Evolutionary conservation across 23 tunicate genomes (phyloP).

Genomic region (Trididemnum nubilum): DNA sequence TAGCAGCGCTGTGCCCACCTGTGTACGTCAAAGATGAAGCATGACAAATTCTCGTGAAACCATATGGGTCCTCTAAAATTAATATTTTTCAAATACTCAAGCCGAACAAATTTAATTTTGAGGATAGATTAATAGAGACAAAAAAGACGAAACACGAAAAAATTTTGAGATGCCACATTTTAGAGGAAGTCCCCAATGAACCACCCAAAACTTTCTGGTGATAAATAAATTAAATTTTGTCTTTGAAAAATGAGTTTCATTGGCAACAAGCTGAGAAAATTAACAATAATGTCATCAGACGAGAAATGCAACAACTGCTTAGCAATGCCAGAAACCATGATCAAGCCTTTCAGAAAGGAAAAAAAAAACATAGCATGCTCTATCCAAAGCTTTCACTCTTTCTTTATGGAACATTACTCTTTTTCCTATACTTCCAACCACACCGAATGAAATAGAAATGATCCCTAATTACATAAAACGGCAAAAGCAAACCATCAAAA

Average conservation of each 20-base stretch:
- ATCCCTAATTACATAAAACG: neutral
- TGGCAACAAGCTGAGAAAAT: neutral
- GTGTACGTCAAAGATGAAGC: too few species aligned
- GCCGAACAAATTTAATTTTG: too few species aligned
- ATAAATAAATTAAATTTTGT: too few species aligned
- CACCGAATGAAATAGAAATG: neutral
- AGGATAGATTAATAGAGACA: too few species aligned
- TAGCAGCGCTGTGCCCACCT: too few species aligned
- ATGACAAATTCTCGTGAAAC: too few species aligned
- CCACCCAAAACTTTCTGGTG: too few species aligned
- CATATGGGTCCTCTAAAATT: too few species aligned
- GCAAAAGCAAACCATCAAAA: neutral
- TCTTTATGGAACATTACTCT: neutral
- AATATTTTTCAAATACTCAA: too few species aligned
- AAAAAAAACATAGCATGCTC: neutral
- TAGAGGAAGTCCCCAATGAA: too few species aligned
- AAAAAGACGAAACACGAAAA: too few species aligned
- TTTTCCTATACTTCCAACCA: neutral
- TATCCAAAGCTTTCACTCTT: neutral
- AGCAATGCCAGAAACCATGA: neutral
- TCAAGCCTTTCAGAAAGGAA: neutral
- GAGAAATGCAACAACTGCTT: neutral
- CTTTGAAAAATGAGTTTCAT: neutral
- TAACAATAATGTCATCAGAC: neutral
- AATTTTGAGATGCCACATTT: too few species aligned